These are phyloP conservation scores for Brassicogethes aeneus DNA, from an alignment of 2,888 invertebrate genomes.

Conservation along the genomic window DNA sequence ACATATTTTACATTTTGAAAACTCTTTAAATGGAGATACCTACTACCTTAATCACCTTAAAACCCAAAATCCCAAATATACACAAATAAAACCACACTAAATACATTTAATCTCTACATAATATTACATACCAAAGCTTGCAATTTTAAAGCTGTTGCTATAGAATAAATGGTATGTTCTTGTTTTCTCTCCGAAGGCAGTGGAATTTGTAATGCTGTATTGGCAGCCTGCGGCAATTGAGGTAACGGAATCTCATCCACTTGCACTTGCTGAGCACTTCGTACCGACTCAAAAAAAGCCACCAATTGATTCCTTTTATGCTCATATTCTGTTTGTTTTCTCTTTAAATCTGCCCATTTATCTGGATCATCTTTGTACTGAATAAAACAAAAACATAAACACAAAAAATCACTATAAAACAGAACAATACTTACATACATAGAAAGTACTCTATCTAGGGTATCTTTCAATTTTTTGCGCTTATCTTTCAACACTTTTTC, in stretches of 20 bases:
- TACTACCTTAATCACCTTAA: constrained; percentile 5
- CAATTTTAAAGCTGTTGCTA: constrained; percentile 38
- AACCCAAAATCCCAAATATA: constrained; percentile 2
- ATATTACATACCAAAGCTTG: constrained; percentile 32
- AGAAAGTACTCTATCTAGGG: constrained; percentile 86
- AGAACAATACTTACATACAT: constrained; percentile 76
- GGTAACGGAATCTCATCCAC: constrained; percentile 94
- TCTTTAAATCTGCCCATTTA: constrained; percentile 84
- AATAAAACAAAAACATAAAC: too few relatives aligned
- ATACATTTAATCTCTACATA: neutral
- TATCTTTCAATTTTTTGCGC: constrained; percentile 89
- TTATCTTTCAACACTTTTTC: constrained; percentile 96
- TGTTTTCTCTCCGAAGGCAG: constrained; percentile 37
- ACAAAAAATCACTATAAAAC: constrained; percentile 1
- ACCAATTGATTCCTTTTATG: constrained; percentile 78
- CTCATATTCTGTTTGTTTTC: constrained; percentile 88
- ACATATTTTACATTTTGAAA: too few relatives aligned
- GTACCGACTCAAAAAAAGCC: constrained; percentile 90
- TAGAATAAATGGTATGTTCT: constrained; percentile 40
- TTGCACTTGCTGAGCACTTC: constrained; percentile 89
- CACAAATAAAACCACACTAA: neutral
- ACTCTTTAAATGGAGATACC: too few relatives aligned
- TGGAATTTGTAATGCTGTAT: constrained; percentile 30
- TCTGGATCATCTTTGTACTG: constrained; percentile 95
- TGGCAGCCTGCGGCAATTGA: constrained; percentile 44